Evolutionary conservation across 2,888 invertebrate species (phyloP).

Genomic region (Lepidochitona cinerea): DNA sequence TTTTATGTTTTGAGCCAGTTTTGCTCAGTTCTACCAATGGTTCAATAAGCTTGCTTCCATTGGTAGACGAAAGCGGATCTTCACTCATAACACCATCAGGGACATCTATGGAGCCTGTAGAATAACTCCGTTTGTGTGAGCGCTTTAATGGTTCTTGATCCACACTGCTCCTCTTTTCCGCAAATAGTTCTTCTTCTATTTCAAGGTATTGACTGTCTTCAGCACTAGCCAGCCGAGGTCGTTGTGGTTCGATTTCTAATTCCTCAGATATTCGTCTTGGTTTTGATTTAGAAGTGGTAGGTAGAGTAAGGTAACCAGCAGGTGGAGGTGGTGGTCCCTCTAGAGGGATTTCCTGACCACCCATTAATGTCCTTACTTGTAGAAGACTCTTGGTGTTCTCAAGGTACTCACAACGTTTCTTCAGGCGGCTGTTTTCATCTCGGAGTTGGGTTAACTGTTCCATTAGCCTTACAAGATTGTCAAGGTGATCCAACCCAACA

Average conservation of each 20-base stretch:
- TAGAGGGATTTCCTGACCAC: conserved; percentile 26
- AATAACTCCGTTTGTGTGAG: conserved; percentile 54
- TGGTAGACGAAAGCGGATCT: not conserved
- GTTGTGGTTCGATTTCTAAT: conserved; percentile 17
- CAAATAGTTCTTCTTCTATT: conserved; percentile 12
- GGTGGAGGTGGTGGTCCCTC: conserved; percentile 16
- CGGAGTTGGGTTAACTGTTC: conserved; percentile 82
- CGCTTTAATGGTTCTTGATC: not conserved
- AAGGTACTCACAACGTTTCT: conserved; percentile 80
- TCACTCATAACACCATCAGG: conserved; percentile 18
- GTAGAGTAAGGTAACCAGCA: conserved; percentile 36
- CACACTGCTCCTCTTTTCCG: not conserved
- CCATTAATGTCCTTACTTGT: conserved; percentile 44
- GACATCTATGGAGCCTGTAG: conserved; percentile 61
- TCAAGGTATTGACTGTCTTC: conserved; percentile 49
- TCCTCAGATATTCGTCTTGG: conserved; percentile 4
- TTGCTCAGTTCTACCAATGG: not conserved
- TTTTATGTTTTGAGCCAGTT: conserved; percentile 13
- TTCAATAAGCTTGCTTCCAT: not conserved
- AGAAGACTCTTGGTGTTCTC: conserved; percentile 78
- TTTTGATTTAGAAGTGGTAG: conserved; percentile 19
- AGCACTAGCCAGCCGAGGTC: conserved; percentile 54
- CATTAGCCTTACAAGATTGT: conserved; percentile 82
- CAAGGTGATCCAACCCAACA: conserved; percentile 81
- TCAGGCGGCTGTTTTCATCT: conserved; percentile 80